A percentile compares a stretch with the other conserved stretches of the same genome.
phyloP scores from a whole-genome alignment of 2,113 vertebrate species.

The Ammodytes dubius region DNA sequence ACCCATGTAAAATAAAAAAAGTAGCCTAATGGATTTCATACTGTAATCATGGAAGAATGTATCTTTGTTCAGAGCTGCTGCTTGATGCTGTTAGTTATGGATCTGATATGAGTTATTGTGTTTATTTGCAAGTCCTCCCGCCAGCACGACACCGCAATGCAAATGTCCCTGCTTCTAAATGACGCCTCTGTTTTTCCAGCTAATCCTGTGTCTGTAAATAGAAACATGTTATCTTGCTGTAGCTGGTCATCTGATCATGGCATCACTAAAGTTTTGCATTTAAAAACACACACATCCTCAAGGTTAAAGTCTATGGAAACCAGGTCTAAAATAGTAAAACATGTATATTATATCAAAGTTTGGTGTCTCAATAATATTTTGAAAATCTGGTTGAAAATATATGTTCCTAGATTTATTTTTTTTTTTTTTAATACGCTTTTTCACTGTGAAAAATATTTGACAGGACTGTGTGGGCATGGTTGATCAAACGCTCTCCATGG shows the following conservation, averaged over 20 bases:
- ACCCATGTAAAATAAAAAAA: no score
- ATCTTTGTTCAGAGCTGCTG: slow-evolving; percentile 1
- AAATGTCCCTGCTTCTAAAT: slow-evolving; percentile 70
- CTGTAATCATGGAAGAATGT: no score
- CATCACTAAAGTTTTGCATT: slow-evolving; percentile 27
- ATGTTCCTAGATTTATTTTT: no score
- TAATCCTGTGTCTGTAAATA: not conserved
- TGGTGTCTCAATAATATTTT: no score
- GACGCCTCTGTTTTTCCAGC: slow-evolving; percentile 34
- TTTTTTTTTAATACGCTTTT: no score
- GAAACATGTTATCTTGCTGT: not conserved
- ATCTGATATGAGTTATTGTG: slow-evolving; percentile 13
- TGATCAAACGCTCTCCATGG: no score
- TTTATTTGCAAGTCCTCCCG: not conserved
- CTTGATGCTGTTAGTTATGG: not conserved
- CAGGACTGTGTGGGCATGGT: no score
- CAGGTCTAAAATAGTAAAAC: no score
- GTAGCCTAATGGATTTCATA: no score
- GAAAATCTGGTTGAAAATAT: no score
- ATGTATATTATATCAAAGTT: no score
- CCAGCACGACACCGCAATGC: slow-evolving; percentile 48
- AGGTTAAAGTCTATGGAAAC: not conserved
- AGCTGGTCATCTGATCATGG: not conserved
- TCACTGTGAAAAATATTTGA: no score
- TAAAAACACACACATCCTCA: not conserved